These are phyloP conservation scores for Torymus aiolomorphi DNA, from an alignment of 2,888 invertebrate species.

Conservation along the genomic window DNA sequence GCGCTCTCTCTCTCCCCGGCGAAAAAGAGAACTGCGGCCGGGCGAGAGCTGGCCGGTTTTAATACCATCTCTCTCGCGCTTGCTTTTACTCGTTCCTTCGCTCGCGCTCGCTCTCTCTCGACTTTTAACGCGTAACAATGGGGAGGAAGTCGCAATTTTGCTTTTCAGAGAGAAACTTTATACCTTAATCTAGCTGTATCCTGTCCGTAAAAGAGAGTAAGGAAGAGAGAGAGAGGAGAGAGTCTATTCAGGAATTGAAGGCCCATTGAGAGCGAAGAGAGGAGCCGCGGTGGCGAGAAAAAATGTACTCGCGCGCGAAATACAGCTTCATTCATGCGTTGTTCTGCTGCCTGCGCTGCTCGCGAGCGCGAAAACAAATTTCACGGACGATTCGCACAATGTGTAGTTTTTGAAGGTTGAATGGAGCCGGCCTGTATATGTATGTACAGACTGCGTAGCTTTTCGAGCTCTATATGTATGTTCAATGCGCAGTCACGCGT, in stretches of 20 bases:
- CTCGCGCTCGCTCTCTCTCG: slow-evolving; percentile 14
- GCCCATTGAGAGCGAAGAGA: slow-evolving; percentile 15
- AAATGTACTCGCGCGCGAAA: not conserved
- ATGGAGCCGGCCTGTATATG: no score
- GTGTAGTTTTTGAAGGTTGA: no score
- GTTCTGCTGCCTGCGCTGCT: no score
- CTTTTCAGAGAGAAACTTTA: slow-evolving; percentile 50
- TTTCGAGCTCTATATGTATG: no score
- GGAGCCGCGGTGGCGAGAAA: not conserved
- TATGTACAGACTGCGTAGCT: no score
- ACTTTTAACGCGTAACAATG: slow-evolving; percentile 54
- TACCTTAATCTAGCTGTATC: slow-evolving; percentile 56
- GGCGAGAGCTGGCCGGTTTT: slow-evolving; percentile 29
- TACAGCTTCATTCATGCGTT: no score
- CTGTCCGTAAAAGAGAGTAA: slow-evolving; percentile 31
- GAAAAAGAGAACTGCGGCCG: not conserved
- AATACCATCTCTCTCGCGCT: not conserved
- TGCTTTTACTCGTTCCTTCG: no score
- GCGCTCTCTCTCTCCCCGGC: not conserved
- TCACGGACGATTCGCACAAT: no score
- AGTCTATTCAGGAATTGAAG: slow-evolving; percentile 39
- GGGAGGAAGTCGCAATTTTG: slow-evolving; percentile 58
- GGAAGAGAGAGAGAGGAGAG: not conserved
- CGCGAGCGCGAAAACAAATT: no score
- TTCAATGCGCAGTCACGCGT: no score